phyloP scores from a whole-genome alignment of 2,113 vertebrate genomes.

The Stercorarius parasiticus region DNA sequence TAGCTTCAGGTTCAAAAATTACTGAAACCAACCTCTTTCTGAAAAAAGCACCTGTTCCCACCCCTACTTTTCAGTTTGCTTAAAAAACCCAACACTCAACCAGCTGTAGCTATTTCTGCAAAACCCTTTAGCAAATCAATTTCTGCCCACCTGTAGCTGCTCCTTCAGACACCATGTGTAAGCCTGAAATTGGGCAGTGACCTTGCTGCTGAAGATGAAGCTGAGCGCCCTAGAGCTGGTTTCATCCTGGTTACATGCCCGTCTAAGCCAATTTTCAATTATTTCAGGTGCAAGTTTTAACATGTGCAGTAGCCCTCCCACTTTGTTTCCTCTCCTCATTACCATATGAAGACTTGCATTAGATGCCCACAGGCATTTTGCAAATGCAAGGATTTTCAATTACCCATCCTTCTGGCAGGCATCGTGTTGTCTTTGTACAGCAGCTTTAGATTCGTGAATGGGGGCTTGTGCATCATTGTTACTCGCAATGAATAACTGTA shows the following conservation, averaged over 20 bases:
- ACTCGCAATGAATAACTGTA: neutral
- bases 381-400: slow-evolving; percentile 54
- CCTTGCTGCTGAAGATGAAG: slow-evolving; percentile 22
- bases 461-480: neutral
- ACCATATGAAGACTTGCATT: slow-evolving; percentile 49
- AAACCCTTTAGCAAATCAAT: neutral
- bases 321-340: slow-evolving; percentile 53
- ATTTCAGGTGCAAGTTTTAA: slow-evolving; percentile 71
- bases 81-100: neutral
- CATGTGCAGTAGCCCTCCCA: slow-evolving; percentile 47
- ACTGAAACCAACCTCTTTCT: neutral
- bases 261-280: slow-evolving; percentile 40
- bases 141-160: slow-evolving; percentile 20
- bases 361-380: slow-evolving; percentile 59
- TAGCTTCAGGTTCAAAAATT: neutral
- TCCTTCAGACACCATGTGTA: neutral
- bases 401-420: slow-evolving; percentile 52
- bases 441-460: neutral
- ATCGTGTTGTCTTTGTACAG: neutral
- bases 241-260: slow-evolving; percentile 17
- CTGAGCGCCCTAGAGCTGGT: slow-evolving; percentile 26
- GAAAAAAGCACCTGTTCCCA: neutral
- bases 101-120: neutral
- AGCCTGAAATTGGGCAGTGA: neutral
- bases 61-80: neutral